phyloP scores from a whole-genome alignment of 2,113 vertebrate genomes.

The Cinclus cinclus region DNA sequence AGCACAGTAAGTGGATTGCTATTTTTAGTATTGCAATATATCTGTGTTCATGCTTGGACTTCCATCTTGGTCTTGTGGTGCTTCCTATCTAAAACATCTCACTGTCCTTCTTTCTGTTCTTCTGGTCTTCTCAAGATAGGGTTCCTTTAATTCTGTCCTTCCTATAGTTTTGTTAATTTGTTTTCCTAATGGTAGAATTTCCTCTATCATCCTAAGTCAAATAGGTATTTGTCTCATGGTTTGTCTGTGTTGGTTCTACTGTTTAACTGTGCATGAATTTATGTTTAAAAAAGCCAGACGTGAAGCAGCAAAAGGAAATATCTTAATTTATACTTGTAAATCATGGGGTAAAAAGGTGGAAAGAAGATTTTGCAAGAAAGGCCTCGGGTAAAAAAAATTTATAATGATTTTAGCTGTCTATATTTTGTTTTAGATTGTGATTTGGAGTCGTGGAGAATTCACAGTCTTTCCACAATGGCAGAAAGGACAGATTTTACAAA shows the following conservation, averaged over 20 bases:
- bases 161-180: background rate
- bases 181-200: background rate
- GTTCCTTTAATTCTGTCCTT: background rate
- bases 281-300: background rate
- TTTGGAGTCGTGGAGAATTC: slow-evolving; percentile 34
- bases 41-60: background rate
- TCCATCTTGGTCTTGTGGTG: background rate
- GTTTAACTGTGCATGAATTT: background rate
- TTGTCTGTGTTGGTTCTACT: background rate
- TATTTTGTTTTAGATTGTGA: slow-evolving; percentile 60
- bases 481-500: slow-evolving; percentile 50
- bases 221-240: background rate
- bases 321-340: background rate
- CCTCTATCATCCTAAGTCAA: background rate
- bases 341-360: background rate
- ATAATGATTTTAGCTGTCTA: background rate
- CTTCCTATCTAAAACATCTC: background rate
- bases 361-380: background rate
- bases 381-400: background rate
- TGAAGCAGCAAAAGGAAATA: background rate
- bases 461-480: slow-evolving; percentile 60
- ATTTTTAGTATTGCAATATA: background rate
- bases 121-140: background rate
- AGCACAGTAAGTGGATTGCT: background rate
- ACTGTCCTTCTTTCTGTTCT: background rate